phyloP scores from a whole-genome alignment of 1,140 invertebrate genomes.

The Drosophila willistoni region DNA sequence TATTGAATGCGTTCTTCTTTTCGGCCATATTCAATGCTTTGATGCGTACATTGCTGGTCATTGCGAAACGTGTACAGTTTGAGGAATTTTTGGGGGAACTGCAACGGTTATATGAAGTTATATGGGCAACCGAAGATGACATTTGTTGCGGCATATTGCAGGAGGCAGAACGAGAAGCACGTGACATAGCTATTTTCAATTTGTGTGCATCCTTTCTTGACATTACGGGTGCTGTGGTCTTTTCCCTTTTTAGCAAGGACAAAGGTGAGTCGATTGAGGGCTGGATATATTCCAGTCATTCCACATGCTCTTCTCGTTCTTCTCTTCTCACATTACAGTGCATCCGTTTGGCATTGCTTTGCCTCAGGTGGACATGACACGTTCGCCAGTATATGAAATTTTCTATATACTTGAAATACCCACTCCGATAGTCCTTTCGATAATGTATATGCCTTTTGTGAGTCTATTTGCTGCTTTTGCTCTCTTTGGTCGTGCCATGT shows the following conservation, averaged over 20 bases:
- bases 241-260: slow-evolving; percentile 55
- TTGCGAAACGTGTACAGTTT: slow-evolving; percentile 52
- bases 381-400: slow-evolving; percentile 66
- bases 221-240: slow-evolving; percentile 57
- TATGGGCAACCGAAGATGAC: slow-evolving; percentile 36
- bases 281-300: not conserved
- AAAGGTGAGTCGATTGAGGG: slow-evolving; percentile 41
- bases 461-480: slow-evolving; percentile 73
- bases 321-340: slow-evolving; percentile 31
- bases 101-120: slow-evolving; percentile 43
- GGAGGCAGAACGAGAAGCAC: slow-evolving; percentile 34
- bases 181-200: slow-evolving; percentile 66
- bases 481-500: slow-evolving; percentile 68
- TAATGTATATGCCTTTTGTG: slow-evolving; percentile 80
- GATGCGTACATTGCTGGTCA: slow-evolving; percentile 69
- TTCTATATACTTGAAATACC: slow-evolving; percentile 66
- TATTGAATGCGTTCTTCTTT: slow-evolving; percentile 75
- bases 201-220: slow-evolving; percentile 67
- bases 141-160: slow-evolving; percentile 30
- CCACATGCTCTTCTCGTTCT: not conserved
- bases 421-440: slow-evolving; percentile 55
- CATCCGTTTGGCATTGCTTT: slow-evolving; percentile 74
- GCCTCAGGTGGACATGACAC: slow-evolving; percentile 63
- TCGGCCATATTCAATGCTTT: slow-evolving; percentile 71
- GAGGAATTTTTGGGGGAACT: slow-evolving; percentile 52